These are phyloP conservation scores for Xiphias gladius DNA, from an alignment of 2,113 vertebrate genomes.

Conservation along the genomic window DNA sequence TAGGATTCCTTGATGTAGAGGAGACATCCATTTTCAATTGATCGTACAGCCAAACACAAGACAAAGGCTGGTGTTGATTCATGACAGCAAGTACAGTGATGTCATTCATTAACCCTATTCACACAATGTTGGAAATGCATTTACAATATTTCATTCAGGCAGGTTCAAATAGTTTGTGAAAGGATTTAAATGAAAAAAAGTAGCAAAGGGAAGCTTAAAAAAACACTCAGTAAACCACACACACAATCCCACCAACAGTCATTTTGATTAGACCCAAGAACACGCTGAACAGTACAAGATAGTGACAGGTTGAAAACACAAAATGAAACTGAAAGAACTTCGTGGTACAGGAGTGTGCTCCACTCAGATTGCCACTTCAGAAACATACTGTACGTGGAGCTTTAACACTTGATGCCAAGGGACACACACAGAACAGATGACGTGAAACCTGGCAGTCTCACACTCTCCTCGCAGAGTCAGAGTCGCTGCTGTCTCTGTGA, in stretches of 20 bases:
- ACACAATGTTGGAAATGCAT: background rate
- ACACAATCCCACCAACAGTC: background rate
- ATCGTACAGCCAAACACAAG: constrained; percentile 4
- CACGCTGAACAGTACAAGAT: background rate
- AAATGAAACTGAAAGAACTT: background rate
- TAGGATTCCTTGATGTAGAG: background rate
- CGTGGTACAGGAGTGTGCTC: background rate
- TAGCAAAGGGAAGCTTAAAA: background rate
- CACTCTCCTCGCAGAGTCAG: constrained; percentile 35
- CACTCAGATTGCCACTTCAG: constrained; percentile 28
- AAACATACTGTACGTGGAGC: constrained; percentile 27
- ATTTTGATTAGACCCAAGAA: constrained; percentile 20
- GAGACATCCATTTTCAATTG: constrained; percentile 1
- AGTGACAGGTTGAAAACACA: background rate
- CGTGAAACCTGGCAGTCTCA: constrained; percentile 47
- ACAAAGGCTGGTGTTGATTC: constrained; percentile 44
- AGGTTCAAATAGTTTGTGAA: background rate
- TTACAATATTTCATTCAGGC: background rate
- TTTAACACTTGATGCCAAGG: constrained; percentile 7
- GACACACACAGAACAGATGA: constrained; percentile 14
- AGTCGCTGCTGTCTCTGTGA: constrained; percentile 25
- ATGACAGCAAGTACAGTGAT: constrained; percentile 12
- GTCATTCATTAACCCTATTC: constrained; percentile 21
- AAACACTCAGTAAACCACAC: background rate
- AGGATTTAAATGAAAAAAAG: constrained; percentile 14